Evolutionary conservation across 2,888 invertebrate species (phyloP).

Genomic region (Ferdinandea cuprea): DNA sequence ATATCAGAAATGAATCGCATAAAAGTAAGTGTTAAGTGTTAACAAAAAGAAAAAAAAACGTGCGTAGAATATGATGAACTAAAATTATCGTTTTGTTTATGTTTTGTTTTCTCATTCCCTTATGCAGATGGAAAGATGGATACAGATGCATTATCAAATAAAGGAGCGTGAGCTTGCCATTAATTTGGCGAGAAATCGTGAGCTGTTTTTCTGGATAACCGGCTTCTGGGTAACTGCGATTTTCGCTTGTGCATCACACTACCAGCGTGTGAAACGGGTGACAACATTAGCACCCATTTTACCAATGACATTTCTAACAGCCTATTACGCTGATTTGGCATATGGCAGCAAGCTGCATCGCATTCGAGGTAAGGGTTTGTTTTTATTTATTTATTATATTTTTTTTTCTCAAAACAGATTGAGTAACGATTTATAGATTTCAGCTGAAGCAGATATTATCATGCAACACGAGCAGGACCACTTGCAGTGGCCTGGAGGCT

Average conservation of each 20-base stretch:
- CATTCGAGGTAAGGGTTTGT: conserved; percentile 86
- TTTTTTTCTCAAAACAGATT: conserved; percentile 4
- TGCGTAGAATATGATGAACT: conserved; percentile 3
- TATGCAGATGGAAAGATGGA: conserved; percentile 89
- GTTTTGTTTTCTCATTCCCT: no score
- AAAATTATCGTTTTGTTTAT: conserved; percentile 23
- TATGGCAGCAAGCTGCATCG: conserved; percentile 91
- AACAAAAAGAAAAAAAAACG: background rate
- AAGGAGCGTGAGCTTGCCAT: conserved; percentile 89
- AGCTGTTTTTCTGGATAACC: conserved; percentile 89
- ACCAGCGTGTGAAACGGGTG: conserved; percentile 85
- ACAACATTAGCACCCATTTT: conserved; percentile 87
- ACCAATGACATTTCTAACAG: conserved; percentile 88
- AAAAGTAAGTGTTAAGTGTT: conserved; percentile 43
- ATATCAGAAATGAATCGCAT: conserved; percentile 68
- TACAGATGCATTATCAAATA: conserved; percentile 91
- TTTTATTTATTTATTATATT: conserved; percentile 2
- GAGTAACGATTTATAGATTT: conserved; percentile 38
- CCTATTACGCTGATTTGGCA: conserved; percentile 90
- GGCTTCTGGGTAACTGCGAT: conserved; percentile 87
- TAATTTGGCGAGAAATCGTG: conserved; percentile 88
- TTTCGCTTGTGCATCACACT: conserved; percentile 84
- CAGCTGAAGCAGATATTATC: conserved; percentile 91
- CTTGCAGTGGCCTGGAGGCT: conserved; percentile 88
- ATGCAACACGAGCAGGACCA: conserved; percentile 89